Evolutionary conservation across 1,140 invertebrate genomes (phyloP).

Genomic region (Rhagoletis zephyria): DNA sequence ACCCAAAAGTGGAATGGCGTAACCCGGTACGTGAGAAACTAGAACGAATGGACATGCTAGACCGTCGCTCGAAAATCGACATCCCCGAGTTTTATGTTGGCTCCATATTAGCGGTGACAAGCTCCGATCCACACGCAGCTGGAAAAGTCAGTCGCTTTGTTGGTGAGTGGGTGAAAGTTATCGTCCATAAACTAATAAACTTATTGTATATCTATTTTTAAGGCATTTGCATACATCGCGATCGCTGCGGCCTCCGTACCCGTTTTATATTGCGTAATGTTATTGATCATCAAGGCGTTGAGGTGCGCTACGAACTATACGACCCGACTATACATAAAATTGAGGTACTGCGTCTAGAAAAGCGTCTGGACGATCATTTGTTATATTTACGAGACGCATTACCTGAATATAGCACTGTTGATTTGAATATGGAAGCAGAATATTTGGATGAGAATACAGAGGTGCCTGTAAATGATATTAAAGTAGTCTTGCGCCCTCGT

Average conservation of each 20-base stretch:
- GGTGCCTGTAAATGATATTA: conserved; percentile 89
- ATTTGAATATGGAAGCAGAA: conserved; percentile 92
- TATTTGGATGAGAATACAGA: conserved; percentile 81
- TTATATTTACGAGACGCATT: conserved; percentile 94
- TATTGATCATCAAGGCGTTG: conserved; percentile 89
- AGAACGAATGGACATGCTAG: conserved; percentile 93
- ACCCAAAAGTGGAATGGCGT: conserved; percentile 84
- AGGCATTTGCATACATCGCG: conserved; percentile 94
- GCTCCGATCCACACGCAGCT: conserved; percentile 88
- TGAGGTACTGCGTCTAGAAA: conserved; percentile 92
- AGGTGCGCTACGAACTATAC: conserved; percentile 89
- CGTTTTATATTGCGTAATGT: conserved; percentile 93
- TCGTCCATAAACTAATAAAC: conserved; percentile 66
- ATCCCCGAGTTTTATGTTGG: conserved; percentile 99
- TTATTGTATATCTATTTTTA: conserved; percentile 4
- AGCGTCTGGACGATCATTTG: conserved; percentile 91
- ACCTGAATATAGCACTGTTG: conserved; percentile 93
- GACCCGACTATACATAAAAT: conserved; percentile 93
- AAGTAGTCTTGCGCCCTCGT: conserved; percentile 88
- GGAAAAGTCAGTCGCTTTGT: conserved; percentile 92
- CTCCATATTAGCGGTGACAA: conserved; percentile 92
- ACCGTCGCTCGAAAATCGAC: conserved; percentile 81
- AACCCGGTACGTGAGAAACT: conserved; percentile 90
- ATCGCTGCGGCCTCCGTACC: conserved; percentile 85
- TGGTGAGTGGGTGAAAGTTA: conserved; percentile 53